Evolutionary conservation across 1,140 invertebrate species (phyloP).

Genomic region (Aphelenchoides fujianensis): DNA sequence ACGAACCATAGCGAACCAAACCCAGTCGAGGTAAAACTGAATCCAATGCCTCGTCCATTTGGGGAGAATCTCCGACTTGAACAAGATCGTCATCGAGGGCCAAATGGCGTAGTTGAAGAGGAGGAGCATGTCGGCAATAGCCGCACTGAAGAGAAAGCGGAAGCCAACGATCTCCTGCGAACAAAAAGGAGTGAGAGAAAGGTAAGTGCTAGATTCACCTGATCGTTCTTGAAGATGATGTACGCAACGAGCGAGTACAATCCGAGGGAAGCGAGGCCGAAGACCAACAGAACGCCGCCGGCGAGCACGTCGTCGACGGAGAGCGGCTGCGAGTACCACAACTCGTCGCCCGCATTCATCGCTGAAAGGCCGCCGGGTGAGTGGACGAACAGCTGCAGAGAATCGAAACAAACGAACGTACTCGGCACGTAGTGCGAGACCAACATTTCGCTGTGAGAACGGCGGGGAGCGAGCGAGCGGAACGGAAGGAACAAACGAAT

Average conservation of each 20-base stretch:
- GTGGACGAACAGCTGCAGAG: too few relatives aligned
- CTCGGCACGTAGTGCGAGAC: too few relatives aligned
- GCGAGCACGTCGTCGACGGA: constrained; percentile 66
- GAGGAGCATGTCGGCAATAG: too few relatives aligned
- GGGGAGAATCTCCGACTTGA: constrained; percentile 49
- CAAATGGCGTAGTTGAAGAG: constrained; percentile 56
- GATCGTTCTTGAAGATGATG: constrained; percentile 66
- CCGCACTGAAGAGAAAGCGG: constrained; percentile 52
- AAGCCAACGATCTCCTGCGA: constrained; percentile 57
- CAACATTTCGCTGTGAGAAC: too few relatives aligned
- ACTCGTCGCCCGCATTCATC: too few relatives aligned
- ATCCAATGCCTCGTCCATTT: constrained; percentile 43
- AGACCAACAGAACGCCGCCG: constrained; percentile 81
- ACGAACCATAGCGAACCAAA: constrained; percentile 55
- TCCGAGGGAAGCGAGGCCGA: constrained; percentile 73
- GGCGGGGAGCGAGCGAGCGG: too few relatives aligned
- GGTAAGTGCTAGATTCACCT: too few relatives aligned
- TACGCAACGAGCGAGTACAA: constrained; percentile 67
- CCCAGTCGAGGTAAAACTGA: too few relatives aligned
- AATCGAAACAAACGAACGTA: too few relatives aligned
- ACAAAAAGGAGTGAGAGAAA: too few relatives aligned
- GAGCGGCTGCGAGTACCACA: constrained; percentile 36
- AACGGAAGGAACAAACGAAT: too few relatives aligned
- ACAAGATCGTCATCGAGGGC: constrained; percentile 52
- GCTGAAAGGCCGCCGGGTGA: too few relatives aligned